Base-by-base conservation (phyloP, 2,888 invertebrate genomes). In the Drosophila affinis region DNA sequence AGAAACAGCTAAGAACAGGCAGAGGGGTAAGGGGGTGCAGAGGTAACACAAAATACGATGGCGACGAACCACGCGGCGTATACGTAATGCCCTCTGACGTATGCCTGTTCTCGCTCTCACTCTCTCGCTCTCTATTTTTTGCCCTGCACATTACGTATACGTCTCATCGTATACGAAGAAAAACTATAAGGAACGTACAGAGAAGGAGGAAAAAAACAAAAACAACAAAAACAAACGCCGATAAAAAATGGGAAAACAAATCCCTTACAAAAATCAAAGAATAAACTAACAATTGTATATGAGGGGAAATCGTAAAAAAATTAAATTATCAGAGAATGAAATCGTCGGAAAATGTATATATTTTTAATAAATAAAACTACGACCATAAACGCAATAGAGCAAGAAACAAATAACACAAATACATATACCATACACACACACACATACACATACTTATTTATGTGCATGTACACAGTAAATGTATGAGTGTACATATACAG, bases 1-100 rank as follows among this genome's bases (percentile, higher is more conserved):
- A 67, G 49, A 55, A 62, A 46, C 53, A 47, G 29, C 45, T 32
- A n/a, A 34, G 10, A 47, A 48, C 44, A 45, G 39, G 18, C 24
- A n/a, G 46, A 21, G 9, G 5, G 21, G 14, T 47, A 58, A 62
- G 64, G 45, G 57, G 59, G 48, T n/a, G 32, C n/a, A 14, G 47
- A 56, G 48, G 51, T n/a, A 39, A 14, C 14, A 39, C 6, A 39
- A 72, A 72, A 72, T 48, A 62, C 53, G 59, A 72, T 58, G 73
- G 60, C 76, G 65, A 78, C 62, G 84, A 71, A 85, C 88, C 89
- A 83, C 84, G 89, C 88, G 83, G 89, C 83, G 83, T 83, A 83
- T 89, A 83, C 89, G 83, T 83, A 83, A 83, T 78, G 75, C 64
- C 75, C 55, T 54, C 58, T 63, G 70, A 56, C 62, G 59, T 57